Conservation (phyloP, 1,140 invertebrate species). For the Drosophila trapezifrons region DNA sequence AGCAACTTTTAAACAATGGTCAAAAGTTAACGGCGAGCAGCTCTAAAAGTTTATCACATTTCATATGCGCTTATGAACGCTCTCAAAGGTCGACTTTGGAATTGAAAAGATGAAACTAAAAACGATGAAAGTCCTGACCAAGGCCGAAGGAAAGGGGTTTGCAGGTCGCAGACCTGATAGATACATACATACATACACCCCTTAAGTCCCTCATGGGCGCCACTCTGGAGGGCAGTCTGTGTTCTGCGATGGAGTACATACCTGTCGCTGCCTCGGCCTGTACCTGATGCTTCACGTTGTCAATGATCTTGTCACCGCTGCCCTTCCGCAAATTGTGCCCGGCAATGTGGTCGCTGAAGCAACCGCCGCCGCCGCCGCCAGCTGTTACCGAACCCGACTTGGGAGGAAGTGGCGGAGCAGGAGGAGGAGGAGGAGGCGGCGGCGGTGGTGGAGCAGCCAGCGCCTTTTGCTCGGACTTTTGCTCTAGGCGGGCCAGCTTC, state of each 20-base stretch:
- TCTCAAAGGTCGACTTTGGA: not conserved
- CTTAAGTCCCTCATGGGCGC: not conserved
- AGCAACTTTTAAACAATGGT: conserved; percentile 37
- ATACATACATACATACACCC: not conserved
- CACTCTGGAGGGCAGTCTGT: not conserved
- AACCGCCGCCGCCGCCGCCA: conserved; percentile 18
- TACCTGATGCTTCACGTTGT: conserved; percentile 81
- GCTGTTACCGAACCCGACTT: conserved; percentile 16
- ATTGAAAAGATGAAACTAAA: conserved; percentile 2
- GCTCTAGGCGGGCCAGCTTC: conserved; percentile 59
- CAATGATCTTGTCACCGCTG: conserved; percentile 74
- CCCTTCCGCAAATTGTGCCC: conserved; percentile 62
- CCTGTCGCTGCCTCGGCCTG: conserved; percentile 80
- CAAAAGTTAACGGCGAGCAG: conserved; percentile 21
- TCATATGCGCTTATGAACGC: conserved; percentile 8
- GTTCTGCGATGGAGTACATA: conserved; percentile 46
- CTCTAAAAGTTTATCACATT: conserved; percentile 31
- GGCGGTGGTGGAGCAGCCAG: conserved; percentile 26
- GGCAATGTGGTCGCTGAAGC: conserved; percentile 72
- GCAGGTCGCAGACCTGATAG: not conserved
- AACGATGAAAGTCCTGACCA: not conserved
- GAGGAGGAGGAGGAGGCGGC: conserved; percentile 61
- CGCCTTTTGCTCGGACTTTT: conserved; percentile 36
- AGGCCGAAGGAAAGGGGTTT: conserved; percentile 6
- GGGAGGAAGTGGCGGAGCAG: conserved; percentile 44